These are phyloP conservation scores for Esox lucius DNA, from an alignment of 2,797 vertebrate genomes.

Conservation along the genomic window DNA sequence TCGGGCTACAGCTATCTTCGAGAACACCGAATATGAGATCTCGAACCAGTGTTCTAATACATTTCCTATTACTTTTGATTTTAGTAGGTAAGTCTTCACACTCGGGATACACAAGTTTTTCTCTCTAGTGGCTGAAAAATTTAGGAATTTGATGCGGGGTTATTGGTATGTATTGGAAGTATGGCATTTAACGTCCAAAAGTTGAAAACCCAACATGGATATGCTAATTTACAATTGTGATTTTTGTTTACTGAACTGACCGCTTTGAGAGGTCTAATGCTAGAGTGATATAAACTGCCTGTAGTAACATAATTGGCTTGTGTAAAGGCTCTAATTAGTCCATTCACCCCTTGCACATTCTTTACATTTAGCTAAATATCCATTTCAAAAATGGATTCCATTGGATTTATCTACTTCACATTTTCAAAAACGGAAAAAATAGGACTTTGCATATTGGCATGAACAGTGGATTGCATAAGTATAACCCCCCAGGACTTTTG, in stretches of 20 bases:
- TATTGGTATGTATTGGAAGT: neutral
- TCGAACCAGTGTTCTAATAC: slow-evolving; percentile 51
- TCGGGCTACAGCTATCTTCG: slow-evolving; percentile 36
- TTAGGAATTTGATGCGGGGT: neutral
- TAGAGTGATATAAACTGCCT: neutral
- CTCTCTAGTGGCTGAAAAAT: neutral
- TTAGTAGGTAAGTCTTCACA: slow-evolving; percentile 67
- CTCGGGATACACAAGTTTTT: neutral
- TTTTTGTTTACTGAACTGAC: neutral
- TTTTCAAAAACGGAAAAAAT: too few species aligned
- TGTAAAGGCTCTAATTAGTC: neutral
- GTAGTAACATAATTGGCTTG: neutral
- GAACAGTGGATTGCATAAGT: too few species aligned
- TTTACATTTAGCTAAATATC: too few species aligned
- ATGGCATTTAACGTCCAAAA: neutral
- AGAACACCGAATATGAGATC: slow-evolving; percentile 64
- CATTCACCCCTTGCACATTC: too few species aligned
- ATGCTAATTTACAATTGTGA: neutral
- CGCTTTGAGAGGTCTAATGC: neutral
- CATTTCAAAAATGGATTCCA: too few species aligned
- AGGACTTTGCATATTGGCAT: too few species aligned
- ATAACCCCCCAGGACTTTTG: too few species aligned
- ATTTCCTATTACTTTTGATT: slow-evolving; percentile 55
- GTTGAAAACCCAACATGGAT: neutral
- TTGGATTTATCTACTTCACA: too few species aligned